phyloP scores from a whole-genome alignment of 1,140 invertebrate genomes.

The Saccostrea glomerata region DNA sequence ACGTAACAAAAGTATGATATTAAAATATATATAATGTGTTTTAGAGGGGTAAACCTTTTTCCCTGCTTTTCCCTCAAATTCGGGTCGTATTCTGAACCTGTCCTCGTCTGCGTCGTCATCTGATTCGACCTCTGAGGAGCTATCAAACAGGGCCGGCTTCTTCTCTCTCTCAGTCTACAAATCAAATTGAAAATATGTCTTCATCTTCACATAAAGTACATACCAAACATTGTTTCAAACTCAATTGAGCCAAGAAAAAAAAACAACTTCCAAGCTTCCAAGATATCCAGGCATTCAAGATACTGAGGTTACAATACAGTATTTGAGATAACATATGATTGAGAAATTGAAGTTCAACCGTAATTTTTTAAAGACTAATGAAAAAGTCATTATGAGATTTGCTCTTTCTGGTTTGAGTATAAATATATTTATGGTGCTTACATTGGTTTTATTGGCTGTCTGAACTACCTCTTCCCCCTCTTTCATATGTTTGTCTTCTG shows the following conservation, averaged over 20 bases:
- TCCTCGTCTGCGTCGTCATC: conserved; percentile 58
- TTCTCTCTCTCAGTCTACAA: not conserved
- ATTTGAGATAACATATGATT: not conserved
- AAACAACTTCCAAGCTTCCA: not conserved
- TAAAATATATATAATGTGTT: too few species aligned
- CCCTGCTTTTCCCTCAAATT: conserved; percentile 70
- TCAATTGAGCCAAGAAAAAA: too few species aligned
- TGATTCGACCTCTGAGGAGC: conserved; percentile 49
- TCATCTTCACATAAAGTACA: too few species aligned
- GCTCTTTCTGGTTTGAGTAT: too few species aligned
- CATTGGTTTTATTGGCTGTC: not conserved
- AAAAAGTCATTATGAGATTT: too few species aligned
- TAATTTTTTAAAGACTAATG: too few species aligned
- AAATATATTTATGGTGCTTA: not conserved
- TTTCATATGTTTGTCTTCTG: not conserved
- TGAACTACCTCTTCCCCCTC: not conserved
- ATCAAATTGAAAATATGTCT: not conserved
- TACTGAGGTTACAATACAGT: not conserved
- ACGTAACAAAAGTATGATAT: too few species aligned
- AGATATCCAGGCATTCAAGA: not conserved
- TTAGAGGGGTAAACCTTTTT: conserved; percentile 59
- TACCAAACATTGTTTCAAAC: too few species aligned
- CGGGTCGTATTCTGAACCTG: conserved; percentile 64
- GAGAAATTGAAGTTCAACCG: too few species aligned
- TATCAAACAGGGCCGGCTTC: conserved; percentile 40